Percentiles rank a stretch among this genome's conserved stretches.
Evolutionary conservation across 2,888 invertebrate species (phyloP).

Genomic region (Cinara cedri): DNA sequence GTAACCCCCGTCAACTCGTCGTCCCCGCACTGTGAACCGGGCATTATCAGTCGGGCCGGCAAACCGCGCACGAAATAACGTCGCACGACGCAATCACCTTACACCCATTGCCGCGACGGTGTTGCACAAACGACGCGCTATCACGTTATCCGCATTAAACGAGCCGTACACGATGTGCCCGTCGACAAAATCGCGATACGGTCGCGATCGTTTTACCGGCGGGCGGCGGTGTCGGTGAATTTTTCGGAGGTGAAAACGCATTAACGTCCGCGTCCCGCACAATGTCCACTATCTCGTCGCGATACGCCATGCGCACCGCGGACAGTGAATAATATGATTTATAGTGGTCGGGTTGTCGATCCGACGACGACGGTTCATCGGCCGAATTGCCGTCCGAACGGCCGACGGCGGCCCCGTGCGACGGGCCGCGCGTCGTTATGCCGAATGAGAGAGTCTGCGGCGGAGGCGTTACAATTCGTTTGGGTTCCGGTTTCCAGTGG

Average conservation of each 20-base stretch:
- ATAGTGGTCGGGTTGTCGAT: conserved; percentile 15
- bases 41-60: too few species aligned
- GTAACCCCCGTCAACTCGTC: too few species aligned
- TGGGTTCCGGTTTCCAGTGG: neutral
- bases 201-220: neutral
- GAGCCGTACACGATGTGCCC: too few species aligned
- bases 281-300: neutral
- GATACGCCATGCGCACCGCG: neutral
- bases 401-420: neutral
- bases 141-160: too few species aligned
- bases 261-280: neutral
- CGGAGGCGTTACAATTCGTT: conserved; percentile 3
- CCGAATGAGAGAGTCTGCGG: neutral
- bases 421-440: conserved; percentile 3
- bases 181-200: too few species aligned
- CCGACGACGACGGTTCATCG: conserved; percentile 9
- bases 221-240: too few species aligned
- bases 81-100: too few species aligned
- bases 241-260: neutral
- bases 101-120: too few species aligned
- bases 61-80: too few species aligned
- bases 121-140: too few species aligned
- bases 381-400: conserved; percentile 1
- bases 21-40: too few species aligned
- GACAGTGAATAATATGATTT: neutral